Base-by-base conservation (phyloP, 2,113 vertebrate species). In the Bos javanicus region DNA sequence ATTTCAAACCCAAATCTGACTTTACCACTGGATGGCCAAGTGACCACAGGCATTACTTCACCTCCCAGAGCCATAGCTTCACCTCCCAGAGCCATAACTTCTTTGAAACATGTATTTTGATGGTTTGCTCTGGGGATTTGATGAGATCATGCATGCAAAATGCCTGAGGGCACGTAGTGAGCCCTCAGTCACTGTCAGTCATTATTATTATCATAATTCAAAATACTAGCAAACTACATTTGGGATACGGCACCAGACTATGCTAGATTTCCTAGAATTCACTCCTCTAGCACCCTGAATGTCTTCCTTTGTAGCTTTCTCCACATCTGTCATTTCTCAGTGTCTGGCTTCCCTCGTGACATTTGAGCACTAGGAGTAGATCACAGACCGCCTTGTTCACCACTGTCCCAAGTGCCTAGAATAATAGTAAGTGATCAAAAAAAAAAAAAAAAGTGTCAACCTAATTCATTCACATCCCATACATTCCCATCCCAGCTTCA, bases 61-160 rank as follows among this genome's bases (percentile, higher is more conserved):
- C 28, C 80, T 92, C 52, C 81, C 21, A 36, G 64, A 95, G 50
- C 57, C 80, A 87, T 43, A 8, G 6, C 43, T 97, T 88, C 94
- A 76, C 25, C 80, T 92, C 52, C 84, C 16, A 33, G 64, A 95
- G 50, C 52, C 80, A 84, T 43, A 8, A 8, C 43, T 97, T 88
- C 94, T 96, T 82, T 43, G 88, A 97, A 88, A 88, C 30, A 33
- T 33, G 56, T 50, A 30, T 88, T 92, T 94, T n/a, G 39, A 17
- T 86, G 52, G 36, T 76, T 92, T 78, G 28, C 36, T 76, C 59
- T 43, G 48, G 59, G 54, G 25, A 92, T 93, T 30, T 33, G 48
- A 92, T 94, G 93, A 92, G 59, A n/a, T 56, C 64, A 83, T 25
- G 43, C 71, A 36, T n/a, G 28, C 64, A 92, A 43, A 78, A 26